Evolutionary conservation across 1,140 invertebrate species (phyloP).

Genomic region (Drosophila suzukii): DNA sequence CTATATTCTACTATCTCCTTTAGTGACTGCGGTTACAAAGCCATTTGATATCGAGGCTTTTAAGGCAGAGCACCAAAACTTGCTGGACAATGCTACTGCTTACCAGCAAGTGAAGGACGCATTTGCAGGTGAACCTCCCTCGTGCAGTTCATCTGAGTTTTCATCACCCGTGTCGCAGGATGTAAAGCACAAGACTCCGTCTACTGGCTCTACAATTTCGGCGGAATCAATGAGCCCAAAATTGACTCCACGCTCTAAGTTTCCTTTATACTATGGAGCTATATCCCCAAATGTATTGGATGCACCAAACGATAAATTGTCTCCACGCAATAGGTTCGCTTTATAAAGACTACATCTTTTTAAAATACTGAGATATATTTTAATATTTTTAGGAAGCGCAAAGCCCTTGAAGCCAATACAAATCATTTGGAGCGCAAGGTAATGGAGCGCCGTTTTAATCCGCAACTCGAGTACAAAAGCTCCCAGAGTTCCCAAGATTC

Average conservation of each 20-base stretch:
- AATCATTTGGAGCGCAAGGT: slow-evolving; percentile 44
- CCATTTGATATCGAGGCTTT: slow-evolving; percentile 51
- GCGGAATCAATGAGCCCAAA: background rate
- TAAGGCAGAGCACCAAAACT: slow-evolving; percentile 13
- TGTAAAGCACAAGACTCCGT: background rate
- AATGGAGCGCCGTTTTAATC: slow-evolving; percentile 22
- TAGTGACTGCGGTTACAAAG: slow-evolving; percentile 63
- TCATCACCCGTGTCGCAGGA: background rate
- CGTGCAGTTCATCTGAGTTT: background rate
- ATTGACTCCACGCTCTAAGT: slow-evolving; percentile 3
- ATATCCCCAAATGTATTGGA: too few species aligned
- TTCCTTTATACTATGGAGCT: too few species aligned
- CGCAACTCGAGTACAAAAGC: slow-evolving; percentile 49
- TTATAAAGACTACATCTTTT: background rate
- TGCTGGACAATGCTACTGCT: slow-evolving; percentile 6
- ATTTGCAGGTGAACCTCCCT: background rate
- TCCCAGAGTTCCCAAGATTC: slow-evolving; percentile 64
- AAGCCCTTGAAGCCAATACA: slow-evolving; percentile 16
- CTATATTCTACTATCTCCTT: too few species aligned
- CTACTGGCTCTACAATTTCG: background rate
- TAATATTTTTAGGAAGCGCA: slow-evolving; percentile 32
- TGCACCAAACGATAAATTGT: background rate
- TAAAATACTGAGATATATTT: background rate
- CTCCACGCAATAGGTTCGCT: slow-evolving; percentile 36
- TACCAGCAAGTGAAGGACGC: slow-evolving; percentile 2